These are phyloP conservation scores for Volucella inanis DNA, from an alignment of 2,888 invertebrate genomes.

Conservation along the genomic window DNA sequence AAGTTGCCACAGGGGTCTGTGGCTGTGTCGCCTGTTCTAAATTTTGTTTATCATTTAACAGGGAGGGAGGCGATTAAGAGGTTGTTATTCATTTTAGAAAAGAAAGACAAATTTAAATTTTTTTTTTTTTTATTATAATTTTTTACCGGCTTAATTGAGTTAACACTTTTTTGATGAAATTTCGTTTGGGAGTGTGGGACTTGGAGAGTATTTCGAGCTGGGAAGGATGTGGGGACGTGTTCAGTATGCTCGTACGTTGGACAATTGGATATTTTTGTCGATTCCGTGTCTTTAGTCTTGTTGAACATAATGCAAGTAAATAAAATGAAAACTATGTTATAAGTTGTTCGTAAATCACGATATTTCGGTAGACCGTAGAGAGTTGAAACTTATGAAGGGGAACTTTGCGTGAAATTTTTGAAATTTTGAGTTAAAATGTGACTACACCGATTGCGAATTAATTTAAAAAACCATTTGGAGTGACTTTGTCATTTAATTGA, in stretches of 20 bases:
- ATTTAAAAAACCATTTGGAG: no score
- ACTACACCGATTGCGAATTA: background rate
- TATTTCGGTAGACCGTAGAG: slow-evolving; percentile 1
- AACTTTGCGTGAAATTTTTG: background rate
- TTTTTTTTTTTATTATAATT: background rate
- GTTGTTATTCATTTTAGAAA: slow-evolving; percentile 16
- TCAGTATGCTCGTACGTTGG: background rate
- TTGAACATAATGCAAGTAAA: background rate
- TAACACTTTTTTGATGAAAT: slow-evolving; percentile 43
- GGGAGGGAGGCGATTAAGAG: background rate
- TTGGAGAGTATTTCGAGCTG: background rate
- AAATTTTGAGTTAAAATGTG: background rate
- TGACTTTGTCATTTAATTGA: no score
- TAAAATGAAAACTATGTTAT: background rate
- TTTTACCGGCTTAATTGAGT: slow-evolving; percentile 25
- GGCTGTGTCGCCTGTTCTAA: background rate
- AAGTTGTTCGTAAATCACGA: slow-evolving; percentile 18
- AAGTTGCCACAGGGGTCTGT: background rate
- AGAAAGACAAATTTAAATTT: slow-evolving; percentile 17
- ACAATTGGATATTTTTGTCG: background rate
- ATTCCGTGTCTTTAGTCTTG: background rate
- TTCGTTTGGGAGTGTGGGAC: background rate
- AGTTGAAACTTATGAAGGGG: background rate
- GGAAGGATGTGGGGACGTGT: background rate
- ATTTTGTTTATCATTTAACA: slow-evolving; percentile 14